Evolutionary conservation across 2,888 invertebrate species (phyloP), one percentile per base, ranked within the genome.

Genomic region (Drosophila mercatorum): DNA sequence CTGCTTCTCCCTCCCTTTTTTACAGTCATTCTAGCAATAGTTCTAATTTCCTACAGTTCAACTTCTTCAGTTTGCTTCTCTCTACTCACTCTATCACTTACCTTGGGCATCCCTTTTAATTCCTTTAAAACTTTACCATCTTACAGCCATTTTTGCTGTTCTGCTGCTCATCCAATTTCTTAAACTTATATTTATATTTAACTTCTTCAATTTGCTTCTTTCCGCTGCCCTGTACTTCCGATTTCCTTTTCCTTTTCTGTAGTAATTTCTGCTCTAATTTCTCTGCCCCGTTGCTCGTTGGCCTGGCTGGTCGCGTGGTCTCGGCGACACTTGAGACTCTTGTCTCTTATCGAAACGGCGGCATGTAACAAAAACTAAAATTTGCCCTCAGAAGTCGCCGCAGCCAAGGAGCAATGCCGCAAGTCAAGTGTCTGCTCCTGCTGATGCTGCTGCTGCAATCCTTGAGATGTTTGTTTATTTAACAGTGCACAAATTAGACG

Each of bases 401-500:
- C 64, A 28, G 22, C 58, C 55, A 56, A 28, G n/a, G n/a, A 31
- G 49, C 49, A 49, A 17, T 17, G 46, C 40, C 57, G 34, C 55
- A 63, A 61, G 78, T 74, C 83, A 88, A 83, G 83, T 83, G 89
- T 66, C 67, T 72, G 63, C n/a, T 26, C 31, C 59, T 76, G 76
- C 56, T 31, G 31, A 2, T 28, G 5, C 43, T 44, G 47, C 47
- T 46, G 47, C 52, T 36, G 43, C 57, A 65, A 73, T 67, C 61
- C 56, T 78, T 77, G 68, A 66, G 64, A 76, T 84, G 86, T 86
- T 86, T 86, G 86, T 86, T 86, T 86, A 89, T 89, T 86, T 89
- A 86, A 89, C 81, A 76, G 88, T 85, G 86, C 90, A 88, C 90
- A 88, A 86, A 86, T 86, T 86, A 86, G 86, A 86, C 78, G 79